These are phyloP conservation scores for Hoplias malabaricus DNA, from an alignment of 2,113 vertebrate species.

Conservation along the genomic window DNA sequence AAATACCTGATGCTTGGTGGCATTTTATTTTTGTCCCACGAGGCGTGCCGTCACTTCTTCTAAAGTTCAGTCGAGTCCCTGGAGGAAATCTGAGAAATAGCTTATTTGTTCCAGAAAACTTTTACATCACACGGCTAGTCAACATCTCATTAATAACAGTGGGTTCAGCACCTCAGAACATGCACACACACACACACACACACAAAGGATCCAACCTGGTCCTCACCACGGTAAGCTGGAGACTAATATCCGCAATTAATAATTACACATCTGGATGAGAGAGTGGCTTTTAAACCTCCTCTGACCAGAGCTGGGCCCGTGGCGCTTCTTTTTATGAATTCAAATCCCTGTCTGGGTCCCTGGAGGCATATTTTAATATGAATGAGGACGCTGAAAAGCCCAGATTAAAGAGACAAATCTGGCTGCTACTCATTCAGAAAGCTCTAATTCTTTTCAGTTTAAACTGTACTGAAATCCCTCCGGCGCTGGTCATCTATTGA, in stretches of 20 bases:
- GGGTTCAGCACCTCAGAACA: constrained; percentile 29
- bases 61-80: constrained; percentile 48
- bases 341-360: constrained; percentile 35
- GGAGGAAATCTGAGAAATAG: constrained; percentile 16
- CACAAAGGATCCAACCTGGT: neutral
- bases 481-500: neutral
- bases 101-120: constrained; percentile 22
- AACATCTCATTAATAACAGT: constrained; percentile 34
- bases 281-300: constrained; percentile 18
- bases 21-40: constrained; percentile 30
- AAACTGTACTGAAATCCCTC: constrained; percentile 5
- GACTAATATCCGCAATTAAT: constrained; percentile 45
- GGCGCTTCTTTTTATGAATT: constrained; percentile 44
- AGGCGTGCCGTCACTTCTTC: constrained; percentile 27
- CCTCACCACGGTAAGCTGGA: constrained; percentile 16
- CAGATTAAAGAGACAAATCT: constrained; percentile 53
- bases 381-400: constrained; percentile 41
- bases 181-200: neutral
- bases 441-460: constrained; percentile 37
- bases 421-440: constrained; percentile 15
- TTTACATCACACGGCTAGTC: constrained; percentile 13
- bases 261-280: constrained; percentile 44
- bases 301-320: constrained; percentile 6
- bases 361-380: constrained; percentile 46
- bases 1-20: constrained; percentile 29